Conservation (phyloP, 2,888 invertebrate genomes). For the Anorthoa munda region DNA sequence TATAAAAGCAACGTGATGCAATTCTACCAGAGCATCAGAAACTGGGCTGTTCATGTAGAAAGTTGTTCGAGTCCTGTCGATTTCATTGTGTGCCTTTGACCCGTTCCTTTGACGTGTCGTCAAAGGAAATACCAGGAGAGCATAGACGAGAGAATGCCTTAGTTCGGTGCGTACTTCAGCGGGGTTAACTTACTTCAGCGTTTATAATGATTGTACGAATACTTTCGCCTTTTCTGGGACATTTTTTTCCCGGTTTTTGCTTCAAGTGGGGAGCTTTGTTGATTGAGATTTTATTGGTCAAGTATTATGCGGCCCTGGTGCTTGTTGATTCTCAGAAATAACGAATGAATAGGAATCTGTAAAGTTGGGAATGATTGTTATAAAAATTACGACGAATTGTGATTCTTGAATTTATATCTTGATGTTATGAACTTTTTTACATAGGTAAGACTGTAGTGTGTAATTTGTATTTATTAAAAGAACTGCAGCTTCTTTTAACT, state of each 20-base stretch:
- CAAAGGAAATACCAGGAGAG: constrained; percentile 65
- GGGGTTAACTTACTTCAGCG: constrained; percentile 50
- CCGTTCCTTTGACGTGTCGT: constrained; percentile 59
- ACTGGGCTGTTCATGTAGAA: constrained; percentile 49
- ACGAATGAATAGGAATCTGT: neutral
- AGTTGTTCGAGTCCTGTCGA: constrained; percentile 57
- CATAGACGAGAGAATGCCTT: constrained; percentile 55
- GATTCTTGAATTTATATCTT: neutral
- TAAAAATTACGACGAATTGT: neutral
- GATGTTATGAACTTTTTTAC: neutral
- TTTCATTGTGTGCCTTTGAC: constrained; percentile 63
- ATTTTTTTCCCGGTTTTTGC: constrained; percentile 10
- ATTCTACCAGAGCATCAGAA: constrained; percentile 37
- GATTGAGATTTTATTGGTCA: constrained; percentile 12
- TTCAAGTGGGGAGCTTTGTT: constrained; percentile 21
- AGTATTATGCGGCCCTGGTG: constrained; percentile 24
- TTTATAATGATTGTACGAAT: constrained; percentile 50
- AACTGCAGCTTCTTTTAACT: neutral
- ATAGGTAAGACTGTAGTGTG: neutral
- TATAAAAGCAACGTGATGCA: constrained; percentile 35
- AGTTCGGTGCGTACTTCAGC: constrained; percentile 51
- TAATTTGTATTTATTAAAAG: neutral
- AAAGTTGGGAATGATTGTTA: neutral
- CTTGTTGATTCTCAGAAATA: neutral
- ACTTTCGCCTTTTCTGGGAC: constrained; percentile 22